A percentile compares a stretch with the other conserved stretches of the same genome.
phyloP scores from a whole-genome alignment of 1,140 invertebrate genomes.

The Aphidius ervi region DNA sequence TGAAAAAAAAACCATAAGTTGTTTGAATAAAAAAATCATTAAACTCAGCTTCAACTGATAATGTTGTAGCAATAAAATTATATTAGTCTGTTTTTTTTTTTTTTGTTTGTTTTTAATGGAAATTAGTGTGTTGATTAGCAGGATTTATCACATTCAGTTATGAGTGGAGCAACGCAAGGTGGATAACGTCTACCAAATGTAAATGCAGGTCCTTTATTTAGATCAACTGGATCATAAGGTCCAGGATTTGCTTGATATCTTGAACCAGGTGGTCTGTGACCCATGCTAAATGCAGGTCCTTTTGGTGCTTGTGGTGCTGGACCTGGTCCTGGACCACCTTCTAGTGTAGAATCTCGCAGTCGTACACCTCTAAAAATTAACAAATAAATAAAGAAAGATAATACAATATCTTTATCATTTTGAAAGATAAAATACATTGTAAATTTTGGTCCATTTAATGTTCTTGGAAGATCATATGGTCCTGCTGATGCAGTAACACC shows the following conservation, averaged over 20 bases:
- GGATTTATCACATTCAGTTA: constrained; percentile 32
- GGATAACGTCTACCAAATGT: constrained; percentile 31
- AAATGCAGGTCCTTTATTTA: constrained; percentile 19
- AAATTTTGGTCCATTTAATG: constrained; percentile 29
- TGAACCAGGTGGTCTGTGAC: constrained; percentile 2
- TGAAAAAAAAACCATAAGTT: no score
- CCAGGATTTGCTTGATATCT: constrained; percentile 26
- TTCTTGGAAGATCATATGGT: constrained; percentile 29
- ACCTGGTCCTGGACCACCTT: constrained; percentile 22
- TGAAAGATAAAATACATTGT: constrained; percentile 28
- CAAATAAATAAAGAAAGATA: not conserved
- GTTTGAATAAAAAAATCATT: no score
- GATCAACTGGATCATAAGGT: constrained; percentile 25
- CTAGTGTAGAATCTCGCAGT: not conserved
- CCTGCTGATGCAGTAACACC: constrained; percentile 24
- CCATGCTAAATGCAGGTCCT: constrained; percentile 20
- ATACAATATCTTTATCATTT: no score
- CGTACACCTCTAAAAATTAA: constrained; percentile 21
- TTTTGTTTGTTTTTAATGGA: constrained; percentile 8
- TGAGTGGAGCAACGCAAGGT: constrained; percentile 27
- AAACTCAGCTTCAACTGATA: not conserved
- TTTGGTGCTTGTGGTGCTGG: constrained; percentile 17
- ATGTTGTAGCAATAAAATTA: not conserved
- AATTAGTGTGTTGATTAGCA: constrained; percentile 21
- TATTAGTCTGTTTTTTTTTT: constrained; percentile 7